Conservation (phyloP, 2,797 vertebrate genomes). For the Loriculus beryllinus region DNA sequence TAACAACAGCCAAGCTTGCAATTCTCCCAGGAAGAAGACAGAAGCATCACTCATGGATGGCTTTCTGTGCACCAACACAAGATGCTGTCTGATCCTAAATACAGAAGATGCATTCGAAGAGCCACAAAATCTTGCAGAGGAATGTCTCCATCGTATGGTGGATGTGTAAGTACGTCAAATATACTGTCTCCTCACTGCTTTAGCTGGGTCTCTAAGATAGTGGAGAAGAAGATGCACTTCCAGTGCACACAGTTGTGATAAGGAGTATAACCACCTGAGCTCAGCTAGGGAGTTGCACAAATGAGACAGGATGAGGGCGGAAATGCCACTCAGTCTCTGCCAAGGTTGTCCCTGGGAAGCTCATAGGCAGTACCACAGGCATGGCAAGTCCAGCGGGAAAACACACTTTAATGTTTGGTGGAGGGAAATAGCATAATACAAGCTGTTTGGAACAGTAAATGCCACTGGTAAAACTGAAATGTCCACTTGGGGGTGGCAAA, state of each 20-base stretch:
- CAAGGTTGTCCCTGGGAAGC: neutral
- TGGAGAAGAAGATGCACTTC: neutral
- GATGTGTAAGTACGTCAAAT: neutral
- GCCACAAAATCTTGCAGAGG: neutral
- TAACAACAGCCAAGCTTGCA: neutral
- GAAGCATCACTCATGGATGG: accelerated
- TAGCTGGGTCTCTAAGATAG: neutral
- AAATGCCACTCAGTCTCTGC: neutral
- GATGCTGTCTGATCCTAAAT: neutral
- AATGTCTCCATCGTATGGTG: neutral
- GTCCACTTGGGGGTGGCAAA: constrained; percentile 74
- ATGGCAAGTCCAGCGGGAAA: neutral
- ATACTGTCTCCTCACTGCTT: neutral
- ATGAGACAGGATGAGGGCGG: neutral
- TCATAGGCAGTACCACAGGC: accelerated
- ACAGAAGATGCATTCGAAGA: neutral
- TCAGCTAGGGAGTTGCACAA: neutral
- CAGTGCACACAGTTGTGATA: neutral
- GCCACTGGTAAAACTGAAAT: neutral
- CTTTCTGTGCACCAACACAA: neutral
- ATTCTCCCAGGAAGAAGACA: neutral
- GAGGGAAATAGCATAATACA: neutral
- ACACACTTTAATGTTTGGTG: neutral
- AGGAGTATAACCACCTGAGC: neutral
- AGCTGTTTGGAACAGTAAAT: neutral